Evolutionary conservation across 2,113 vertebrate species (phyloP), one percentile per base, ranked within the genome.

Genomic region (Proterorhinus semilunaris): DNA sequence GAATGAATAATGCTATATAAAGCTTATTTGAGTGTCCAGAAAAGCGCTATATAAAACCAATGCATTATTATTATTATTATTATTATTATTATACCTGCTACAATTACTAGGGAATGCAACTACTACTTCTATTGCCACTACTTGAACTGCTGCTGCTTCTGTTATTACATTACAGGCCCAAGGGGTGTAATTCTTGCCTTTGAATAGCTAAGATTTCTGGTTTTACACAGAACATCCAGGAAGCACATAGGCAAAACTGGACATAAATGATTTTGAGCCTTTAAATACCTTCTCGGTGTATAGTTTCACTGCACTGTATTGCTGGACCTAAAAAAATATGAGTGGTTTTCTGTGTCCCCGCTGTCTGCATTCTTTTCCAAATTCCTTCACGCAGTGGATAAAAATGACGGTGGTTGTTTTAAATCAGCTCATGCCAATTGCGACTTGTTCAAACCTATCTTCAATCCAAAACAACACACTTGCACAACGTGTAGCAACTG

Each of bases 341-440:
- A 61, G 55, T 36, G 55, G 55, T 58, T 61, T 61, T 44, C 36
- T 61, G 58, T 61, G 42, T 44, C 58, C 42, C 42, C 58, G 7
- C 58, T 61, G 58, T 61, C 58, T 61, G 58, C 58, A 58, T 74
- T 70, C 58, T 67, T 62, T 52, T 54, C 50, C 51, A 53, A 64
- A 63, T 59, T 53, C 46, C 21, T 43, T 6, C 15, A 63, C 12
- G 44, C 15, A 63, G 16, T 36, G 36, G 64, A 48, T 17, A 46
- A 16, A 16, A n/a, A 6, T 49, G 65, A 62, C 13, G 67, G 44
- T 42, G 17, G 10, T 66, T 71, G 64, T 7, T 50, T 72, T 64
- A 65, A 61, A 79, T 72, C 69, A 74, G 69, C 67, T n/a, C 3
- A 50, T 63, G 66, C 74, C 81, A 75, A 4, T 77, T 69, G 74